Percentiles rank a stretch among this genome's conserved stretches.
Evolutionary conservation across 2,113 vertebrate species (phyloP).

Genomic region (Microtus oregoni): DNA sequence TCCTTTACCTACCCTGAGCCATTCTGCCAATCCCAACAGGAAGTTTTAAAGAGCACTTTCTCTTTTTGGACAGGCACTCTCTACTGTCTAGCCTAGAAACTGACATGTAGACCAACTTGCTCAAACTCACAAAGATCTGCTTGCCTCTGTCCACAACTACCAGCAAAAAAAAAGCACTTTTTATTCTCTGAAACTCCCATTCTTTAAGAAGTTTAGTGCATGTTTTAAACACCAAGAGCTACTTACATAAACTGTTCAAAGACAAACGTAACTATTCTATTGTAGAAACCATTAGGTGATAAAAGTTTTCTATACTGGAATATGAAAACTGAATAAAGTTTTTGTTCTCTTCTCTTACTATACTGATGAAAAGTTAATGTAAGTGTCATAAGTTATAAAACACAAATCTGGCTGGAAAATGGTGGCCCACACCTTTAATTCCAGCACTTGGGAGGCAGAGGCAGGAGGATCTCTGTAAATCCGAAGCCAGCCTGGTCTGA

Average conservation of each 20-base stretch:
- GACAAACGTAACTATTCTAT: not conserved
- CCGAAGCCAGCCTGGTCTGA: not conserved
- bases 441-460: not conserved
- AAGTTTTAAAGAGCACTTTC: not conserved
- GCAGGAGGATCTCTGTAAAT: not conserved
- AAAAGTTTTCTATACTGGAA: not conserved
- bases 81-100: not conserved
- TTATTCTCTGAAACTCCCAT: not conserved
- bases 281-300: conserved; percentile 4
- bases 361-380: not conserved
- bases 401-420: not conserved
- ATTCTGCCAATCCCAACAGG: not conserved
- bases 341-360: conserved; percentile 24
- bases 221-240: conserved; percentile 4
- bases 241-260: not conserved
- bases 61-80: not conserved
- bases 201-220: not conserved
- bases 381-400: not conserved
- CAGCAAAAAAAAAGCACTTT: not conserved
- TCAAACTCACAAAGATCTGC: not conserved
- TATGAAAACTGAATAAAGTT: conserved; percentile 5
- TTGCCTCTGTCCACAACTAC: not conserved
- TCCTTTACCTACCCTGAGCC: not conserved
- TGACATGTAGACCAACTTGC: not conserved
- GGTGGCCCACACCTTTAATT: not conserved